Base-by-base conservation (phyloP, 2,888 invertebrate species). In the Elmis aenea region DNA sequence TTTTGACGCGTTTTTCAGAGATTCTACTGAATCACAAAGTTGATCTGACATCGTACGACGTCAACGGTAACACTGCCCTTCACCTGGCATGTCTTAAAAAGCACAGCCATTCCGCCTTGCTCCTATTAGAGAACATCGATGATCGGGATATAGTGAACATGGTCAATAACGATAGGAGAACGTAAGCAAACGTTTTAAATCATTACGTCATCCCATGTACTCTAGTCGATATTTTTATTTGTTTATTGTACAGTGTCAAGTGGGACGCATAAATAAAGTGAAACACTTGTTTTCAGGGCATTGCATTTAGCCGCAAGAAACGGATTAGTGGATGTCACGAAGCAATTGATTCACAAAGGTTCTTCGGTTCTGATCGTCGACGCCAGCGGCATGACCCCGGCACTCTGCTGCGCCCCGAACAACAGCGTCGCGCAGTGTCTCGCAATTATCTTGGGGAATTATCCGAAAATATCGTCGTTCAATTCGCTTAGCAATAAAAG, bases 261-360 rank as follows among this genome's bases (percentile, higher is more conserved):
- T n/a, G n/a, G n/a, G n/a, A n/a, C n/a, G n/a, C n/a, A n/a, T 18
- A 18, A 18, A 8, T 8, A 18, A 18, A 18, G 8, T 5, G 8
- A 6, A 18, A 18, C 18, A 6, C 8, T 18, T 8, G 8, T 20
- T 56, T 60, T 8, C 55, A 77, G 75, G 34, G 72, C 79, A 4
- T 65, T 81, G 26, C 81, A 81, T 61, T 64, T 81, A 42, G 73
- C 79, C 15, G 76, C 79, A 2, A 68, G 71, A 40, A 74, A 77
- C 54, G 80, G 80, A 3, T 59, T 81, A 37, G 74, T 76, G 4
- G 69, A 73, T 20, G 76, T 78, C 2, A 78, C 78, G 0, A 68
- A 74, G 47, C 69, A 73, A 50, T 66, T 81, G 38, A 65, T 81
- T 15, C 64, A 66, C 46, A 73, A 75, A 52, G 78, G 78, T 2